Conservation (phyloP, 2,888 invertebrate genomes). For the Aspidapion aeneum region DNA sequence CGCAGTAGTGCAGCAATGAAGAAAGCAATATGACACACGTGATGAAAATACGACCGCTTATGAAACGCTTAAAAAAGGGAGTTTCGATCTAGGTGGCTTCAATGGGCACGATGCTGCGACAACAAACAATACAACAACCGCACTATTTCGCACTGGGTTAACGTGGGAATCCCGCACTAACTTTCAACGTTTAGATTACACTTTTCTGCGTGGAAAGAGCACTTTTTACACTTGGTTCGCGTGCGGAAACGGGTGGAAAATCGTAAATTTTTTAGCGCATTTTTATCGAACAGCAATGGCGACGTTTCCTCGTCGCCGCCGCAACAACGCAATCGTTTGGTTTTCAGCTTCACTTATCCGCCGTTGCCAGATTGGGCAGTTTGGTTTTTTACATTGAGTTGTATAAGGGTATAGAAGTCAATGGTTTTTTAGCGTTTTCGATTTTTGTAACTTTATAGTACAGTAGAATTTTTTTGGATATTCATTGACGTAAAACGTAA, state of each 20-base stretch:
- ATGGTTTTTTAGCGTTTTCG: too few species aligned
- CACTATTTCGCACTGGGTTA: neutral
- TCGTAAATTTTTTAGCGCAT: constrained; percentile 30
- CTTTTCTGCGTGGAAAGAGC: neutral
- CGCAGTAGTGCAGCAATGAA: neutral
- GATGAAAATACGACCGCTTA: neutral
- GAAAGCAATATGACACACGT: neutral
- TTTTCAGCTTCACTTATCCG: constrained; percentile 28
- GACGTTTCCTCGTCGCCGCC: constrained; percentile 44
- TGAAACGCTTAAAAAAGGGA: neutral
- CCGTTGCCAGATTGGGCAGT: too few species aligned
- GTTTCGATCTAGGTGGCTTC: neutral
- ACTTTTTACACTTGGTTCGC: neutral
- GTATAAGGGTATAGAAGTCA: too few species aligned
- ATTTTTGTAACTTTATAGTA: too few species aligned
- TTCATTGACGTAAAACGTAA: too few species aligned
- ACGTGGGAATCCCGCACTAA: neutral
- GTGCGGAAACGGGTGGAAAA: neutral
- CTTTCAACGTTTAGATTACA: neutral
- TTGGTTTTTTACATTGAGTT: too few species aligned
- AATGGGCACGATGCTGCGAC: neutral
- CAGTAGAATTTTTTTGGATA: too few species aligned
- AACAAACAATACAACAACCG: neutral
- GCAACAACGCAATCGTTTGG: constrained; percentile 45
- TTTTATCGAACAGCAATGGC: constrained; percentile 48